Conservation (phyloP, 2,113 vertebrate genomes). For the Balaenoptera acutorostrata region DNA sequence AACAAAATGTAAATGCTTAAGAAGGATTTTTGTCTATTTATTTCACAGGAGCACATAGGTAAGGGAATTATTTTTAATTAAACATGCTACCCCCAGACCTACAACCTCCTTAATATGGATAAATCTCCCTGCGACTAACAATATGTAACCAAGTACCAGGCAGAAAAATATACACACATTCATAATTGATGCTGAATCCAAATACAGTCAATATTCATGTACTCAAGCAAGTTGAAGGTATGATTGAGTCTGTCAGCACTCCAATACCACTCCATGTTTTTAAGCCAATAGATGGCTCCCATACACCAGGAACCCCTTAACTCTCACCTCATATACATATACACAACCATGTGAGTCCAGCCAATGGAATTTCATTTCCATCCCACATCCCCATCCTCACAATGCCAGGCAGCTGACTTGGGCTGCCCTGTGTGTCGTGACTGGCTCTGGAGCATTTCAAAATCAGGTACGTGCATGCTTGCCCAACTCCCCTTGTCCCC, state of each 20-base stretch:
- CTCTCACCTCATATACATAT: background rate
- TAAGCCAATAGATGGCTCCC: background rate
- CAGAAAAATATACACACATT: background rate
- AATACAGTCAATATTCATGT: background rate
- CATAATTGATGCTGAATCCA: background rate
- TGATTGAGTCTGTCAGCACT: background rate
- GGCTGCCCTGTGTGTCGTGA: background rate
- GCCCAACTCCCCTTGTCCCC: background rate
- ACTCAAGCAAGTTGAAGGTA: background rate
- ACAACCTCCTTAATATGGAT: background rate
- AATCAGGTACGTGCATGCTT: background rate
- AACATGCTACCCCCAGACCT: background rate
- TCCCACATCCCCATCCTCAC: background rate
- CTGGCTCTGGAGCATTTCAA: background rate
- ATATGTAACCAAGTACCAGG: background rate
- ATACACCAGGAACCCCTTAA: background rate
- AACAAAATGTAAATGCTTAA: slow-evolving; percentile 2
- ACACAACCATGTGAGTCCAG: background rate
- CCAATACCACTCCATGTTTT: background rate
- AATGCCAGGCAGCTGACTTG: too few species aligned
- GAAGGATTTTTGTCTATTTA: background rate
- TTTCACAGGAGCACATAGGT: background rate
- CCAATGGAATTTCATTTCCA: background rate
- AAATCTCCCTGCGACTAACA: background rate
- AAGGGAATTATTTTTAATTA: slow-evolving; percentile 42